Evolutionary conservation across 1,140 invertebrate species (phyloP), one percentile per base, ranked within the genome.

Genomic region (Muscidifurax raptorellus): DNA sequence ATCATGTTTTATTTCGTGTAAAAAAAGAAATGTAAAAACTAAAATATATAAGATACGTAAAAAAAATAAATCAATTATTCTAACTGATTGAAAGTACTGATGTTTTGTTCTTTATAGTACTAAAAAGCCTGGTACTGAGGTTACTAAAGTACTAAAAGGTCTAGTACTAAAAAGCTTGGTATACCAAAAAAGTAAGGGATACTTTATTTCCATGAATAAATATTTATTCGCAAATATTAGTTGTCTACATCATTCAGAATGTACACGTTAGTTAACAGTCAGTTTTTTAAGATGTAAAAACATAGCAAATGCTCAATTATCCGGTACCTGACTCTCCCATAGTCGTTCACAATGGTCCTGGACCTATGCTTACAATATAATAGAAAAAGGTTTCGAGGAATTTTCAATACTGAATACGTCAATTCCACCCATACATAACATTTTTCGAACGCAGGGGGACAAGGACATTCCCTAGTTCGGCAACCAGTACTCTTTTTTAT

Each of bases 151-250:
- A n/a, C n/a, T n/a, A n/a, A n/a, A n/a, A 1, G 6, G 25, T 30
- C 27, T 27, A 69, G 10, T 12, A 69, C 9, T 25, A 74, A 75
- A 82, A 69, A 75, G 44, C 2, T 82, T 28, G 36, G 32, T 52
- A 59, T 67, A 71, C 82, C 13, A 76, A 82, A 83, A 74, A 78
- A 75, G 13, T 69, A n/a, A 83, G 32, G 83, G 71, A 86, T 75
- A 86, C 40, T 85, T 85, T 83, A 82, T 85, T 87, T 91, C 88
- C 86, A 90, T 90, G 88, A 90, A 91, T 90, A 91, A 91, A 91
- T 90, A 89, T 90, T 91, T 91, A 90, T 90, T 90, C 87, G 87
- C 87, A 90, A 89, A 91, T 85, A 90, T 90, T 87, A 89, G 85
- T 91, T 88, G 89, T 89, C 88, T 89, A 90, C 90, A 90, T 88